These are phyloP conservation scores for Corella eumyota DNA, from an alignment of 23 tunicate species.

Conservation along the genomic window DNA sequence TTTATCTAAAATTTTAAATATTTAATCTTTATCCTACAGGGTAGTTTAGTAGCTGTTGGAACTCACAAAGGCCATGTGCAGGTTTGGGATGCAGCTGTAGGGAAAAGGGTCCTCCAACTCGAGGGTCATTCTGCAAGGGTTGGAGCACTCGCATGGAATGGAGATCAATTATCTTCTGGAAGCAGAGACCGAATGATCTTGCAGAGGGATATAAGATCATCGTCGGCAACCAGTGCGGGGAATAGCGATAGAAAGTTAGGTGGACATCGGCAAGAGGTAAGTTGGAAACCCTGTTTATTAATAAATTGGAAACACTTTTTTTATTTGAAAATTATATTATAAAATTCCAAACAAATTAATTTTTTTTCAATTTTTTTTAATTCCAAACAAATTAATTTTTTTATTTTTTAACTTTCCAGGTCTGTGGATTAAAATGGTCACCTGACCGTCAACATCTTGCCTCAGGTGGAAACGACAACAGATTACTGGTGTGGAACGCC, in stretches of 20 bases:
- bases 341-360: no score
- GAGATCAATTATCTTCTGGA: slow-evolving; percentile 87
- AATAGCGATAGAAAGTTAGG: slow-evolving; percentile 64
- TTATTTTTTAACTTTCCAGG: slow-evolving; percentile 24
- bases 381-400: no score
- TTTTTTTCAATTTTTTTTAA: no score
- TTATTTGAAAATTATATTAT: no score
- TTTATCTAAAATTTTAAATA: no score
- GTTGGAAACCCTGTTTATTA: no score
- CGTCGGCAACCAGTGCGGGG: slow-evolving; percentile 18
- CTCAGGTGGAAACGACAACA: slow-evolving; percentile 96
- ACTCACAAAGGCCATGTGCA: slow-evolving; percentile 90
- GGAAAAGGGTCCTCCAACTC: slow-evolving; percentile 46
- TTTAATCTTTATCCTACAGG: no score
- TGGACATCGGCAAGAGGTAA: slow-evolving; percentile 91
- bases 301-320: no score
- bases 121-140: slow-evolving; percentile 89
- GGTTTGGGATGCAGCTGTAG: slow-evolving; percentile 84
- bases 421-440: slow-evolving; percentile 94
- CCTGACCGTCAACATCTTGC: slow-evolving; percentile 92
- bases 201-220: slow-evolving; percentile 75
- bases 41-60: slow-evolving; percentile 86
- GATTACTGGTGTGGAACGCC: slow-evolving; percentile 85
- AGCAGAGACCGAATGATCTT: slow-evolving; percentile 84
- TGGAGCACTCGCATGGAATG: slow-evolving; percentile 98